phyloP scores from a whole-genome alignment of 1,140 invertebrate genomes.

The Anagrus nilaparvatae region DNA sequence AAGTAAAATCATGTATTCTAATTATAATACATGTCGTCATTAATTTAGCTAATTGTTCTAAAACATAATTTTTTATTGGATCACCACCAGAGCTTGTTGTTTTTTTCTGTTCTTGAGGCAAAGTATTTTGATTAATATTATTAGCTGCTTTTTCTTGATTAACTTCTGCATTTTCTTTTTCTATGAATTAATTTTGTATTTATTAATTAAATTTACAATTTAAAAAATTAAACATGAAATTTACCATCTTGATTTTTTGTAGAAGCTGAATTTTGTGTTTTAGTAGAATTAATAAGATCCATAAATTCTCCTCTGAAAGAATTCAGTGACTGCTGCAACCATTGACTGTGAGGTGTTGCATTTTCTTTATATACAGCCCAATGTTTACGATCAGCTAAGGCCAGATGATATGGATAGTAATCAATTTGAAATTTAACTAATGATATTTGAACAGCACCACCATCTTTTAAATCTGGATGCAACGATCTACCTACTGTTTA shows the following conservation, averaged over 20 bases:
- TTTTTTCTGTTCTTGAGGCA: constrained; percentile 29
- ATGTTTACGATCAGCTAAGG: constrained; percentile 72
- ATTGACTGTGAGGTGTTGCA: constrained; percentile 58
- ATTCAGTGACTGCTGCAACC: constrained; percentile 61
- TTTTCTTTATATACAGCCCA: constrained; percentile 72
- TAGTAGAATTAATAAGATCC: constrained; percentile 51
- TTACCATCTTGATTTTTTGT: constrained; percentile 37
- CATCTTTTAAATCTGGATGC: constrained; percentile 74
- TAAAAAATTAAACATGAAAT: constrained; percentile 19
- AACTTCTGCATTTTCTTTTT: constrained; percentile 25
- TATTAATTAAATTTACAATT: constrained; percentile 1
- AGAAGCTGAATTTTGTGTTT: constrained; percentile 48
- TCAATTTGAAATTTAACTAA: constrained; percentile 84
- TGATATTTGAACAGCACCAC: constrained; percentile 89
- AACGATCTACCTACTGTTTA: constrained; percentile 63
- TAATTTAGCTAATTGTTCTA: constrained; percentile 70
- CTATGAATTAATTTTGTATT: constrained; percentile 17
- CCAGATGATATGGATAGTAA: constrained; percentile 94
- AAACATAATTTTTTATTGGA: constrained; percentile 56
- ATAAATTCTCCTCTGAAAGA: constrained; percentile 56
- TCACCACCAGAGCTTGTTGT: constrained; percentile 31
- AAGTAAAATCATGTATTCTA: constrained; percentile 77
- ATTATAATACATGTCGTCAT: constrained; percentile 88
- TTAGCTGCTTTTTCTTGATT: constrained; percentile 24
- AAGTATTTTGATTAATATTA: constrained; percentile 22